Base-by-base conservation (phyloP, 2,888 invertebrate species). In the Tanypteryx hageni region DNA sequence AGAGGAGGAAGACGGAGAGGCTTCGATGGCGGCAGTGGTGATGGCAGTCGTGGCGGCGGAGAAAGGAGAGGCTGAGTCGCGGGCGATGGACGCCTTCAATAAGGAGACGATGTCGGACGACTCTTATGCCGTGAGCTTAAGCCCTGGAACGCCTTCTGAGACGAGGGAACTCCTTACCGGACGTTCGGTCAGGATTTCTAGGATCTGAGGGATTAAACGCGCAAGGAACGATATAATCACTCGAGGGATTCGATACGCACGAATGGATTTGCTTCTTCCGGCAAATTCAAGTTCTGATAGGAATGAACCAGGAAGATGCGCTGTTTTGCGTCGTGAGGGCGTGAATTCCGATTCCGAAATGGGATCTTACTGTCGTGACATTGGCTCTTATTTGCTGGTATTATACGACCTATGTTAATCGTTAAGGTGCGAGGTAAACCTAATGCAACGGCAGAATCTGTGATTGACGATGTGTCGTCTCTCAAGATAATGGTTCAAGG, bases 131-230 rank as follows among this genome's bases (percentile, higher is more conserved):
- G 96, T 96, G 44, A 97, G 96, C 94, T 94, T 96, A 92, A 96
- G 96, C 93, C 97, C 97, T 0, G 96, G 96, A 18, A 96, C 97
- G n/a, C 97, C 97, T 0, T 96, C 96, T 84, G 97, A 97, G 95
- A 97, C 97, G 16, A 95, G 96, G 93, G 97, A 97, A 94, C 95
- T 97, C 92, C 95, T 97, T 0, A 92, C 92, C 9, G 27, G 94
- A 95, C 91, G 95, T 96, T 9, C 96, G 94, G 95, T 96, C 95
- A 94, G 95, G 93, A 95, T 96, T 95, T 96, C 96, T 93, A 95
- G 95, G 91, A 96, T 96, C 94, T 96, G 95, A 95, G 64, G 27
- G n/a, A 64, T 27, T 68, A 18, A 57, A n/a, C 31, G 31, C 18
- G 44, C 89, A 89, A 61, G 86, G 44, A 89, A 68, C 27, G 27